Evolutionary conservation across 1,140 invertebrate genomes (phyloP).

Genomic region (Colletes gigas): DNA sequence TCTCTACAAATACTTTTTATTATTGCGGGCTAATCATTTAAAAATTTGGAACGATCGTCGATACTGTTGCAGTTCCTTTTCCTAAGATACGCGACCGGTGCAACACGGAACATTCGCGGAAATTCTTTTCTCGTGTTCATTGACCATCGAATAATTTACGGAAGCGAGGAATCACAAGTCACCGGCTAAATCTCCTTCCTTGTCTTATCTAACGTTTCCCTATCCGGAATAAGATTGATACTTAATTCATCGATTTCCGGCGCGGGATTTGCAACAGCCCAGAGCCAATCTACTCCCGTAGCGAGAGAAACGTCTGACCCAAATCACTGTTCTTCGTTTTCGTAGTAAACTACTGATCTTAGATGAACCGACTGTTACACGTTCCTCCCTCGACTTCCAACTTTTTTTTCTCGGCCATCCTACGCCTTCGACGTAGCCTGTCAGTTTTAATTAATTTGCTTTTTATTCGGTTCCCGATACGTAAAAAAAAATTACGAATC

Average conservation of each 20-base stretch:
- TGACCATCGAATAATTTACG: constrained; percentile 42
- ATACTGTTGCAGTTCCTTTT: no score
- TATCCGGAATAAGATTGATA: constrained; percentile 58
- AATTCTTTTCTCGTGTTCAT: not conserved
- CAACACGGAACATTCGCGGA: no score
- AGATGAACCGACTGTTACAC: constrained; percentile 42
- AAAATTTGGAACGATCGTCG: no score
- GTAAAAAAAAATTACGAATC: not conserved
- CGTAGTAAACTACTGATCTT: constrained; percentile 46
- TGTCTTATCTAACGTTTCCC: constrained; percentile 50
- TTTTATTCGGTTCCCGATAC: not conserved
- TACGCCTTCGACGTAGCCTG: not conserved
- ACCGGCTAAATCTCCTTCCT: constrained; percentile 49
- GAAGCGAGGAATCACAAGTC: constrained; percentile 44
- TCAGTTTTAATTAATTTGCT: constrained; percentile 51
- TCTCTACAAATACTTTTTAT: no score
- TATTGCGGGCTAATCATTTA: no score
- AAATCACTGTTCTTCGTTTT: constrained; percentile 63
- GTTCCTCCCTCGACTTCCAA: constrained; percentile 18
- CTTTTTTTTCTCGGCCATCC: not conserved
- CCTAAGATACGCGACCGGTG: no score
- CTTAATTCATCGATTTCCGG: constrained; percentile 67
- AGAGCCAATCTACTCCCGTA: constrained; percentile 55
- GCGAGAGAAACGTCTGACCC: constrained; percentile 38
- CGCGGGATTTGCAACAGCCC: constrained; percentile 47